Conservation (phyloP, 2,797 vertebrate genomes). For the Sebastes steindachneri region DNA sequence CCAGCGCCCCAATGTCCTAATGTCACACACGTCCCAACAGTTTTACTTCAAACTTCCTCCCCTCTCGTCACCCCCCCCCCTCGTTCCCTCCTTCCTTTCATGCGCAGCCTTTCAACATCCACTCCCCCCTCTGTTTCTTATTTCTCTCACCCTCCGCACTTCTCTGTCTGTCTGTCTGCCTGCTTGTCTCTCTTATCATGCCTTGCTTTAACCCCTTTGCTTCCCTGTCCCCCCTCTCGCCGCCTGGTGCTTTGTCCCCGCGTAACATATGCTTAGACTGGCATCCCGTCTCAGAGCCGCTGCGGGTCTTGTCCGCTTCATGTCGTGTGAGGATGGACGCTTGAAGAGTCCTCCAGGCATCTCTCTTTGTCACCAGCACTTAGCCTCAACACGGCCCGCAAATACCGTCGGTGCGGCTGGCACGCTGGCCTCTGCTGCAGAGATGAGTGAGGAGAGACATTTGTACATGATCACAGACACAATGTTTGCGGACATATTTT, state of each 20-base stretch:
- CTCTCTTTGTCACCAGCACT: conserved; percentile 77
- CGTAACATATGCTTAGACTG: conserved; percentile 65
- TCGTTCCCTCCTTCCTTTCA: conserved; percentile 54
- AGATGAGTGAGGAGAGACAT: conserved; percentile 13
- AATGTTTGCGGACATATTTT: neutral
- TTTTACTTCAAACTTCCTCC: conserved; percentile 77
- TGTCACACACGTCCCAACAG: conserved; percentile 82
- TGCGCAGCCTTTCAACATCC: conserved; percentile 51
- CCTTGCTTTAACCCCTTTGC: conserved; percentile 34
- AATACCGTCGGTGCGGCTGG: conserved; percentile 36
- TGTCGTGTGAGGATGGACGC: conserved; percentile 72
- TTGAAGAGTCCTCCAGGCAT: conserved; percentile 77
- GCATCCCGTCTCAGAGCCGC: conserved; percentile 53
- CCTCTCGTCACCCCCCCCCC: conserved; percentile 37
- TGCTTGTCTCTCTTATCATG: conserved; percentile 32
- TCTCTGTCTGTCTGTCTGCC: conserved; percentile 20
- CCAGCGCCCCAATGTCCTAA: conserved; percentile 75
- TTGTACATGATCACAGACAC: neutral
- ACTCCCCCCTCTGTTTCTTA: conserved; percentile 26
- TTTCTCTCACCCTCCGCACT: conserved; percentile 32
- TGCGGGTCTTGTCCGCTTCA: conserved; percentile 69
- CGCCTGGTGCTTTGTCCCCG: conserved; percentile 40
- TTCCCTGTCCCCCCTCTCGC: conserved; percentile 24
- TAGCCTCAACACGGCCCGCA: conserved; percentile 65
- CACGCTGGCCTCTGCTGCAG: conserved; percentile 11